These are phyloP conservation scores for Austrolebias charrua DNA, from an alignment of 2,797 vertebrate genomes.

Conservation along the genomic window DNA sequence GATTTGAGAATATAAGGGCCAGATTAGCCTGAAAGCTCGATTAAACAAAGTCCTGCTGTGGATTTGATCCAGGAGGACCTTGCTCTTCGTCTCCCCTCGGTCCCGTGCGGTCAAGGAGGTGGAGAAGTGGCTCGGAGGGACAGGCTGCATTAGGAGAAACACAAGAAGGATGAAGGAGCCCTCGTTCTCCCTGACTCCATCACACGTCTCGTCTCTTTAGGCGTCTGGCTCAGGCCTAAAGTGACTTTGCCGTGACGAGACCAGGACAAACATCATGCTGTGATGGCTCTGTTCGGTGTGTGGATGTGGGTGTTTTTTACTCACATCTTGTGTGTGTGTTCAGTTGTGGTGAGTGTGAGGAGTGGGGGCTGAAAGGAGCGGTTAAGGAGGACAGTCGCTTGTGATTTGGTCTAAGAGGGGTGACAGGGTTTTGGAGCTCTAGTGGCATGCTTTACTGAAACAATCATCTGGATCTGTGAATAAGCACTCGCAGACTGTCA, in stretches of 20 bases:
- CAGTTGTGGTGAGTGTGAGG: conserved; percentile 25
- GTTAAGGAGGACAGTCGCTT: conserved; percentile 73
- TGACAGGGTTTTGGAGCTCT: conserved; percentile 73
- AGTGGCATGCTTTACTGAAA: conserved; percentile 72
- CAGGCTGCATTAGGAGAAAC: conserved; percentile 67
- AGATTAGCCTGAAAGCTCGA: conserved; percentile 6
- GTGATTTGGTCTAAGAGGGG: conserved; percentile 70
- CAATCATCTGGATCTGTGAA: conserved; percentile 60
- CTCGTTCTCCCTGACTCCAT: conserved; percentile 70
- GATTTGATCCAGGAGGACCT: conserved; percentile 65
- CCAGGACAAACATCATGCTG: conserved; percentile 68
- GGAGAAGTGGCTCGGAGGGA: conserved; percentile 67
- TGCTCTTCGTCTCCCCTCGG: conserved; percentile 46
- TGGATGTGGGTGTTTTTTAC: conserved; percentile 56
- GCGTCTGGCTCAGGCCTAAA: conserved; percentile 65
- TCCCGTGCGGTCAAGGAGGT: conserved; percentile 72
- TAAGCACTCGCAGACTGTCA: conserved; percentile 55
- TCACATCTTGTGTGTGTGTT: conserved; percentile 28
- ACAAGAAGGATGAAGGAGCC: conserved; percentile 59
- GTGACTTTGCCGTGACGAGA: conserved; percentile 74
- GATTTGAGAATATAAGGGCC: conserved; percentile 16
- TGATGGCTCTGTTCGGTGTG: conserved; percentile 59
- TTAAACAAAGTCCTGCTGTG: conserved; percentile 36
- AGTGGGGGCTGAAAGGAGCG: conserved; percentile 16
- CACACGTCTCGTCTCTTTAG: conserved; percentile 72